Evolutionary conservation across 1,140 invertebrate species (phyloP).

Genomic region (Sipha flava): DNA sequence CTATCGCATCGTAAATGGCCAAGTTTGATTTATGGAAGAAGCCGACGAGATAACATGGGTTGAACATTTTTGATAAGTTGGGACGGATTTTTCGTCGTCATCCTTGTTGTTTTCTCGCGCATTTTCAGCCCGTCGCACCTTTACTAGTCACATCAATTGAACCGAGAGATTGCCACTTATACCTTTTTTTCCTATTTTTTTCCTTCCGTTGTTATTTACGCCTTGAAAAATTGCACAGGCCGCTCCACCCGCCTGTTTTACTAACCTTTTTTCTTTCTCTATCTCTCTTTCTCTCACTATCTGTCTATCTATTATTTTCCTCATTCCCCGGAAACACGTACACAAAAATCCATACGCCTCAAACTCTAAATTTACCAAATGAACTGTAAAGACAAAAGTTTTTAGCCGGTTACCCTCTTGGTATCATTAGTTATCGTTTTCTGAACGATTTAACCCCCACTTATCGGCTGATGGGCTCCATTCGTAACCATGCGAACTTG

Average conservation of each 20-base stretch:
- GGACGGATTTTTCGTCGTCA: not conserved
- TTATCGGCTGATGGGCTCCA: not conserved
- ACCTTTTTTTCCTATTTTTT: not conserved
- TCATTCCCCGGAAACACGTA: not conserved
- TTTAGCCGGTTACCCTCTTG: not conserved
- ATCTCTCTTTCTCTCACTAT: not conserved
- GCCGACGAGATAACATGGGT: not conserved
- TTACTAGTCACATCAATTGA: not conserved
- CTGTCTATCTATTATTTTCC: not conserved
- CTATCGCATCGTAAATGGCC: no score
- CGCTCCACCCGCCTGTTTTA: not conserved
- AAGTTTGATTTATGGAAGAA: not conserved
- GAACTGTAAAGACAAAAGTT: slow-evolving; percentile 26
- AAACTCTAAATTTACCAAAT: not conserved
- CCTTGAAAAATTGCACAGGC: not conserved
- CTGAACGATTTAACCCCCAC: slow-evolving; percentile 25
- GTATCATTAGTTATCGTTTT: slow-evolving; percentile 17
- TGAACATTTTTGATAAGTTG: not conserved
- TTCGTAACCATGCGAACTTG: not conserved
- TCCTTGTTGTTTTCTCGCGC: not conserved
- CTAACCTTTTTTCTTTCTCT: no score
- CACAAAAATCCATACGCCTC: not conserved
- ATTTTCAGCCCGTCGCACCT: not conserved
- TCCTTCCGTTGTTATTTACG: not conserved
- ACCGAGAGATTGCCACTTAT: slow-evolving; percentile 3